Evolutionary conservation across 2,113 vertebrate genomes (phyloP).

Genomic region (Rhagologus leucostigma): DNA sequence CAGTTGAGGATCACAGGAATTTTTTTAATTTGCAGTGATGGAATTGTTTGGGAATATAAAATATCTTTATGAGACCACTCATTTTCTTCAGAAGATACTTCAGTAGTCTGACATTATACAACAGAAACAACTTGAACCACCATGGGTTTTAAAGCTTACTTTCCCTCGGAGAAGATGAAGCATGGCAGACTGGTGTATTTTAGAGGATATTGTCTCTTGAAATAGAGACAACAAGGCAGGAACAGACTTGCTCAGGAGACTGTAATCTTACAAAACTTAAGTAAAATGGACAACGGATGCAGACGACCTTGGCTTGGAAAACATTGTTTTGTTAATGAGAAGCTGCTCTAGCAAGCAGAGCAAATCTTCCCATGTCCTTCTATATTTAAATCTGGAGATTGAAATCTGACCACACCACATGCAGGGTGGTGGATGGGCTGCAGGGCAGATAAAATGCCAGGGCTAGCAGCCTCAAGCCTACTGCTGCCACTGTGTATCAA

Average conservation of each 20-base stretch:
- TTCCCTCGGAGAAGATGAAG: neutral
- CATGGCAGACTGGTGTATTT: neutral
- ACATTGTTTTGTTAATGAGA: neutral
- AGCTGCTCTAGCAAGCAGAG: neutral
- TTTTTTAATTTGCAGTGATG: neutral
- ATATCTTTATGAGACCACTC: neutral
- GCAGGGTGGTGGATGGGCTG: neutral
- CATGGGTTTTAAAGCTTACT: neutral
- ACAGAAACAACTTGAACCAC: neutral
- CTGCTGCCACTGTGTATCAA: neutral
- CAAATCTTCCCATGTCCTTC: neutral
- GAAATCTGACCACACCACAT: neutral
- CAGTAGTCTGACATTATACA: neutral
- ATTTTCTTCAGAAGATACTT: neutral
- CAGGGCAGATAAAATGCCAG: neutral
- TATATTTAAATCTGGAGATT: neutral
- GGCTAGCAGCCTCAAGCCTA: rapidly evolving
- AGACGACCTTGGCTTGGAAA: neutral
- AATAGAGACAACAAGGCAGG: neutral
- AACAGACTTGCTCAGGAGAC: neutral
- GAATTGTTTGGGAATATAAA: neutral
- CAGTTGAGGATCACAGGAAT: neutral
- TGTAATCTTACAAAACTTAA: neutral
- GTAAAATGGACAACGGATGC: neutral
- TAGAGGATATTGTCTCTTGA: neutral